phyloP scores from a whole-genome alignment of 2,113 vertebrate genomes.

The Egretta garzetta region DNA sequence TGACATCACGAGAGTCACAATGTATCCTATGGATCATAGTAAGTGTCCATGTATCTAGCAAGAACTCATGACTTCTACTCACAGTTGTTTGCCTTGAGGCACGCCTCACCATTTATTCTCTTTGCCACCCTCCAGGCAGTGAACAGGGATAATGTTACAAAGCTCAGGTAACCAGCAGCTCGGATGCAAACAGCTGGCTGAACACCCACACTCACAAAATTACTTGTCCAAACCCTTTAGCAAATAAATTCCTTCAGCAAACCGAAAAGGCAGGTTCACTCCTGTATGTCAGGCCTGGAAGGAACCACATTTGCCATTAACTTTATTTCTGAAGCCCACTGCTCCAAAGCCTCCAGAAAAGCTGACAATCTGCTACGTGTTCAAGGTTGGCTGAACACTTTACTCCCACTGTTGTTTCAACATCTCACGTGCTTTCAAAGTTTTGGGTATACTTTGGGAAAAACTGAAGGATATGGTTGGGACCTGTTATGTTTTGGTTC shows the following conservation, averaged over 20 bases:
- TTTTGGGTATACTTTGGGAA: neutral
- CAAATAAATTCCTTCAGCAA: neutral
- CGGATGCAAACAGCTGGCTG: neutral
- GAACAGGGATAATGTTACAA: neutral
- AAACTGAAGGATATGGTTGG: neutral
- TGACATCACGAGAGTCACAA: neutral
- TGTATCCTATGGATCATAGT: fast-evolving
- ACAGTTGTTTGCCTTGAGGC: neutral
- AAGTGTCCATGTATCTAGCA: neutral
- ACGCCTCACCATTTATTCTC: neutral
- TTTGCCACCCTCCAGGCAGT: neutral
- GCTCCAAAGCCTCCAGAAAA: neutral
- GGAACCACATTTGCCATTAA: neutral
- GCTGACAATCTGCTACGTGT: neutral
- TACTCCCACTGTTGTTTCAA: neutral
- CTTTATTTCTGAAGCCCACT: neutral
- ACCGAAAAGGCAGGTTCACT: neutral
- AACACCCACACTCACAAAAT: neutral
- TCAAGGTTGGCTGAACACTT: neutral
- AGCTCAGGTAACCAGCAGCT: neutral
- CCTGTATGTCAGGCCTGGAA: neutral
- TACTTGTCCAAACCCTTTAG: neutral
- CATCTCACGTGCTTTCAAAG: neutral
- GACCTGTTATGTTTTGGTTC: neutral
- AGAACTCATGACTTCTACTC: neutral